Conservation (phyloP, 2,888 invertebrate genomes). For the Eucera pruinosa region DNA sequence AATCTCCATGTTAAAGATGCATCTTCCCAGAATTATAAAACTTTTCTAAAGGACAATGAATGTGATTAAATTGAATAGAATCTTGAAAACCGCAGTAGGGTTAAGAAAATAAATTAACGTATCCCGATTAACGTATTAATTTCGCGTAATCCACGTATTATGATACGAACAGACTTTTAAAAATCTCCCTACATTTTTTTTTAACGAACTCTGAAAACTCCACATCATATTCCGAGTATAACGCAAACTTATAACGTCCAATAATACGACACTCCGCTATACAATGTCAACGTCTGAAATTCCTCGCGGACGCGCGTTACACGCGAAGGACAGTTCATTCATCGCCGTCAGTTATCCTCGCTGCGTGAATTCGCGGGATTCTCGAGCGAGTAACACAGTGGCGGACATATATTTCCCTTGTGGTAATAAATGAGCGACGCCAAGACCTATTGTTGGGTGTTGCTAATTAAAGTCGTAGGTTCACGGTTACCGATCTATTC, state of each 20-base stretch:
- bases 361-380: constrained; percentile 28
- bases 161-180: neutral
- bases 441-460: constrained; percentile 46
- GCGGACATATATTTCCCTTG: neutral
- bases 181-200: neutral
- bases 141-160: no score
- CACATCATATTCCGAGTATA: neutral
- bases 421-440: constrained; percentile 39
- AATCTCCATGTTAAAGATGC: no score
- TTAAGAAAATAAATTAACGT: no score
- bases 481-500: constrained; percentile 64
- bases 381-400: constrained; percentile 42
- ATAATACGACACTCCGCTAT: no score
- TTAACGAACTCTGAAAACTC: no score
- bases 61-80: no score
- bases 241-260: neutral
- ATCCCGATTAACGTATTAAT: no score
- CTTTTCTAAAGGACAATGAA: no score
- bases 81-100: no score
- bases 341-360: constrained; percentile 49
- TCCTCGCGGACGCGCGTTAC: constrained; percentile 18
- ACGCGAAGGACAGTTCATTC: constrained; percentile 53
- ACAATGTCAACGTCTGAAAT: constrained; percentile 17
- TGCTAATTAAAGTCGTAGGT: constrained; percentile 67
- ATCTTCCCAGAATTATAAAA: no score